These are phyloP conservation scores for Manduca sexta DNA, from an alignment of 1,140 invertebrate genomes.

Conservation along the genomic window DNA sequence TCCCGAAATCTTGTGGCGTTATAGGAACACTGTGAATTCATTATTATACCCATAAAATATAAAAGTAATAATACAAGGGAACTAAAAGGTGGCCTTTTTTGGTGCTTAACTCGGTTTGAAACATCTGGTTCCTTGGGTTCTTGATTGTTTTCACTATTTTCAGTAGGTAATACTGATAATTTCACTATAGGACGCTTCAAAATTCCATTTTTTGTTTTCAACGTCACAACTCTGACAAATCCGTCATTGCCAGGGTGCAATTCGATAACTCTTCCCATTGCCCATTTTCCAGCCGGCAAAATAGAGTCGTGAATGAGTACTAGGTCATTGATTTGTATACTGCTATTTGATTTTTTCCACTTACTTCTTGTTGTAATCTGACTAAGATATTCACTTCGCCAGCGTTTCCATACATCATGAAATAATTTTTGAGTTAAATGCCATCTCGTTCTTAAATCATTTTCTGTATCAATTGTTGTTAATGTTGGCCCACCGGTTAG, in stretches of 20 bases:
- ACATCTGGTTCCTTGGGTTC: too few relatives aligned
- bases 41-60: too few relatives aligned
- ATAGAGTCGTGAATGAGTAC: neutral
- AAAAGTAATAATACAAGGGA: too few relatives aligned
- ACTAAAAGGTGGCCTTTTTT: too few relatives aligned
- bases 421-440: too few relatives aligned
- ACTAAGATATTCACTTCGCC: neutral
- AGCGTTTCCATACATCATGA: neutral
- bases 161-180: neutral
- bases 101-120: too few relatives aligned
- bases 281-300: slow-evolving; percentile 4
- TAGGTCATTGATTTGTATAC: neutral
- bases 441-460: too few relatives aligned
- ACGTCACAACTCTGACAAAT: neutral
- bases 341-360: neutral
- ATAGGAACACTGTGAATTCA: too few relatives aligned
- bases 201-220: neutral
- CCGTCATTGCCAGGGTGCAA: neutral
- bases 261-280: neutral
- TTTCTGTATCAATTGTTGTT: too few relatives aligned
- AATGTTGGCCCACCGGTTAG: neutral
- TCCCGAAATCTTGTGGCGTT: too few relatives aligned
- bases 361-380: neutral
- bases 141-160: too few relatives aligned
- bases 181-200: neutral